Evolutionary conservation across 2,797 vertebrate species (phyloP).

Genomic region (Notoglanidium macrostoma): DNA sequence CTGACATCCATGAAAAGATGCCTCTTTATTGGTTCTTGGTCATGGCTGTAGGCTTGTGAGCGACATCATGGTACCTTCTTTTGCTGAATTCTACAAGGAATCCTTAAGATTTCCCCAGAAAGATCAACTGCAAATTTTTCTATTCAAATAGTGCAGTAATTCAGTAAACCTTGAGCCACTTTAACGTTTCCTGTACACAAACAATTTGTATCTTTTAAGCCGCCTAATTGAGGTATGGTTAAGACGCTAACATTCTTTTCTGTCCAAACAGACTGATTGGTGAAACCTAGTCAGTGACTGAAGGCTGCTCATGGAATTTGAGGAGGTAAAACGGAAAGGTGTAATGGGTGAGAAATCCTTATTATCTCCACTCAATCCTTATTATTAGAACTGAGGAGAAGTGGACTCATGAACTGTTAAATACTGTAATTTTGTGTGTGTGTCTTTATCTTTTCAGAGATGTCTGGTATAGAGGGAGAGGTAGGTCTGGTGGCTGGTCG

Average conservation of each 20-base stretch:
- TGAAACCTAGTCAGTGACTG: constrained; percentile 12
- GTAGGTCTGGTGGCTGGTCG: constrained; percentile 85
- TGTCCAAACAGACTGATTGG: constrained; percentile 32
- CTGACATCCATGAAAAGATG: background rate
- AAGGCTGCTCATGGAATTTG: constrained; percentile 71
- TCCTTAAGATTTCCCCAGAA: background rate
- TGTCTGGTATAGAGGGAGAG: constrained; percentile 80
- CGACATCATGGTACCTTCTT: background rate
- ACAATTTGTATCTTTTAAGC: background rate
- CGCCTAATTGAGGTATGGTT: background rate
- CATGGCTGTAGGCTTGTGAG: no score
- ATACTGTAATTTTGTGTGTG: background rate
- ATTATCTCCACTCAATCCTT: background rate
- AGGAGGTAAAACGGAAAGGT: constrained; percentile 77
- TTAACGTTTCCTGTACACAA: no score
- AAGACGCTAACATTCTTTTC: background rate
- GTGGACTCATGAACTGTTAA: background rate
- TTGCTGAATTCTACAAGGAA: background rate
- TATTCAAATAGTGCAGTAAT: background rate
- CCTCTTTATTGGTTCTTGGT: background rate
- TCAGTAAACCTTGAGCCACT: background rate
- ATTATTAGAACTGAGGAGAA: background rate
- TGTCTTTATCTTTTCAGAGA: constrained; percentile 36
- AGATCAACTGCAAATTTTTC: background rate
- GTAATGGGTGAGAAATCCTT: constrained; percentile 64